Evolutionary conservation across 2,113 vertebrate species (phyloP), one percentile per base, ranked within the genome.

Genomic region (Buteo buteo): DNA sequence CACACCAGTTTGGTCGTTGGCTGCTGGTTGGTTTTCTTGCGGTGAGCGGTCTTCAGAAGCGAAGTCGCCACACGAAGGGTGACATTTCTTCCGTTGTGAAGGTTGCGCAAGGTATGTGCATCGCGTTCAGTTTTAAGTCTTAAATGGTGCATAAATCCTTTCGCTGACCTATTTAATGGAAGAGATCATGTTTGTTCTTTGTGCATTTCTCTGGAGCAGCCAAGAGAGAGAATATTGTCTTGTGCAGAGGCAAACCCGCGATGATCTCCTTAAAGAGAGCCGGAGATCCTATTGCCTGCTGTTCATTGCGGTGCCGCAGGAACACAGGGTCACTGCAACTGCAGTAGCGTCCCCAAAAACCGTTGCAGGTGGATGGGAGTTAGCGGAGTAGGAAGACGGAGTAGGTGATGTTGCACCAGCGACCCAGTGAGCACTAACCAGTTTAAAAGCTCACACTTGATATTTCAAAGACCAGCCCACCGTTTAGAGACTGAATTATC

Each of bases 31-130:
- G 38, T 31, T 90, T 26, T 9, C 42, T 49, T 29, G 61, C 4
- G 2, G 25, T 8, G 12, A 29, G 47, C 20, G 26, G 36, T 64
- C 79, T 70, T 47, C 0, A 0, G 38, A 64, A 81, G 11, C 2
- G 3, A 42, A 54, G 52, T 17, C 47, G 7, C 40, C 9, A 9
- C 17, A 10, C 0, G 0, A 52, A 66, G 44, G 31, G 54, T 62
- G 36, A 62, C 21, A 3, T 61, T 72, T 71, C 65, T 69, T 15
- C 69, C 28, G 17, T 6, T 49, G 62, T 36, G 67, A 71, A 77
- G 52, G 45, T 40, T 76, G 73, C 44, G 16, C 10, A 13, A 59
- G 54, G 28, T 38, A 11, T 14, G 32, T 34, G 34, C n/a, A 17
- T 31, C 6, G 1, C 47, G 13, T 47, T 59, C 44, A 32, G 44